Conservation (phyloP, 2,113 vertebrate genomes). For the Alectura lathami region DNA sequence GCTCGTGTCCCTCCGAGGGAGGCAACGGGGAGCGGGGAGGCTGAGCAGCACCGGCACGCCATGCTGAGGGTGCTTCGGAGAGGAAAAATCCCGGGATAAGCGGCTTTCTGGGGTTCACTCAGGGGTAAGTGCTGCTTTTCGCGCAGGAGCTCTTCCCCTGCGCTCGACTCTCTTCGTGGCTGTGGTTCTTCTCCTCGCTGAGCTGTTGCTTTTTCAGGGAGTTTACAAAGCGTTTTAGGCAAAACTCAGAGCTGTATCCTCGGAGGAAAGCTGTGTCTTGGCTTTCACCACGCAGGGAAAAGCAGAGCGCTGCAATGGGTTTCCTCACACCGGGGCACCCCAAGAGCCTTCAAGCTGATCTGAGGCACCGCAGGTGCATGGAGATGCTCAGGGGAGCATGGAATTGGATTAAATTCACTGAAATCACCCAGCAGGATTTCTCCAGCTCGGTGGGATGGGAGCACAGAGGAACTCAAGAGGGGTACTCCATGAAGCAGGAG, state of each 20-base stretch:
- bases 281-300: fast-evolving
- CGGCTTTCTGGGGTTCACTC: background rate
- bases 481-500: background rate
- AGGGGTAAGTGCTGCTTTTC: conserved; percentile 66
- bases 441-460: background rate
- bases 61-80: conserved; percentile 6
- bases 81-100: background rate
- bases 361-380: fast-evolving
- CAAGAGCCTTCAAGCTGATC: background rate
- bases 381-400: background rate
- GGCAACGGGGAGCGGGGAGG: background rate
- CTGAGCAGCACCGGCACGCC: background rate
- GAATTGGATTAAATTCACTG: background rate
- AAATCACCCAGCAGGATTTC: fast-evolving
- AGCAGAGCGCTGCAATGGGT: fast-evolving
- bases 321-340: background rate
- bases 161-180: too few relatives aligned
- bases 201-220: too few relatives aligned
- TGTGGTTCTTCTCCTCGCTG: fast-evolving
- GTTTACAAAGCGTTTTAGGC: background rate
- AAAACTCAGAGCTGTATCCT: background rate
- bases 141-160: fast-evolving
- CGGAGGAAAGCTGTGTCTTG: background rate
- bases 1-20: background rate
- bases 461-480: background rate